These are phyloP conservation scores for Eupithecia pulchellata DNA, from an alignment of 2,888 invertebrate genomes.

Conservation along the genomic window DNA sequence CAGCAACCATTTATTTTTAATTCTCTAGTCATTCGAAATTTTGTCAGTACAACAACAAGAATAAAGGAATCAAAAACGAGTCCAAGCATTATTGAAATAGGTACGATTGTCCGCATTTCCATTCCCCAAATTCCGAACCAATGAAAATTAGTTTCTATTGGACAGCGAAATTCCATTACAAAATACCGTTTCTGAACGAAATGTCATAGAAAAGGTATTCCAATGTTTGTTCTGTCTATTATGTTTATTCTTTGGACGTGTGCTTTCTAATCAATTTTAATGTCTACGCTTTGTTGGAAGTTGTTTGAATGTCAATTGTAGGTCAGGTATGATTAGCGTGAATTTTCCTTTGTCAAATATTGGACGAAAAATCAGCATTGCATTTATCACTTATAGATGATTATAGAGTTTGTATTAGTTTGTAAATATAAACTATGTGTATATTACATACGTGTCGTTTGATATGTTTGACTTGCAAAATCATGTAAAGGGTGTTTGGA, in stretches of 20 bases:
- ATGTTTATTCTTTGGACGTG: conserved; percentile 8
- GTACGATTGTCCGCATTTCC: conserved; percentile 23
- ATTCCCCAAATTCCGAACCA: conserved; percentile 22
- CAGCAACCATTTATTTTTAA: background rate
- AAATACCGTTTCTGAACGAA: conserved; percentile 43
- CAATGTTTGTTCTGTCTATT: conserved; percentile 16
- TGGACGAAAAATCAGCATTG: background rate
- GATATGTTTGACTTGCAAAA: no score
- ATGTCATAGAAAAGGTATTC: conserved; percentile 36
- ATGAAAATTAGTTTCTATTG: conserved; percentile 31
- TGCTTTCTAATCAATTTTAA: conserved; percentile 15
- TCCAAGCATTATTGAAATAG: conserved; percentile 15
- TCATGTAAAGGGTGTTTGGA: no score
- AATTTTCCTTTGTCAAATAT: background rate
- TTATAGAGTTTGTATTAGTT: no score
- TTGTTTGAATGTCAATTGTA: background rate
- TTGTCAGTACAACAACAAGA: background rate
- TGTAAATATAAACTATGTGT: no score
- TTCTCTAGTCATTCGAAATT: background rate
- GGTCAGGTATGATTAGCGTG: background rate
- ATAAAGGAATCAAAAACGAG: background rate
- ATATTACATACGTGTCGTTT: no score
- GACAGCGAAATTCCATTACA: conserved; percentile 32
- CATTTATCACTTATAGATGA: background rate
- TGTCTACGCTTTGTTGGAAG: background rate